Percentiles rank a stretch among this genome's conserved stretches.
phyloP scores from a whole-genome alignment of 2,797 vertebrate genomes.

The Pristis pectinata region DNA sequence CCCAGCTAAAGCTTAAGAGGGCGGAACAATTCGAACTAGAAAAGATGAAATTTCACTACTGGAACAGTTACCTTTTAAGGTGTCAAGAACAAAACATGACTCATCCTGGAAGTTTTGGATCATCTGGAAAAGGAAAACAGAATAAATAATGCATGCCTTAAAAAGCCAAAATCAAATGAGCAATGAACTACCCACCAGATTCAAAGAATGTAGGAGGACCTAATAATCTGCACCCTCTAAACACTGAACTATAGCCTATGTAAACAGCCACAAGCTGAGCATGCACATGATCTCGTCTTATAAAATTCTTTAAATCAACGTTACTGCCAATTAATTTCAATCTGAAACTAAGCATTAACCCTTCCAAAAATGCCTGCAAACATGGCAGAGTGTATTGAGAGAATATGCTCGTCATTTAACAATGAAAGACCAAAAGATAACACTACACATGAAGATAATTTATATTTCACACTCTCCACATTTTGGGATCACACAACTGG shows the following conservation, averaged over 20 bases:
- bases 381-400: background rate
- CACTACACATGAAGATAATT: background rate
- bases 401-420: background rate
- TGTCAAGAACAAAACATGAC: constrained; percentile 91
- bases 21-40: background rate
- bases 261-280: background rate
- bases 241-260: background rate
- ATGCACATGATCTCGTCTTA: background rate
- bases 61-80: constrained; percentile 84
- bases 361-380: background rate
- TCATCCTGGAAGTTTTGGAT: constrained; percentile 97
- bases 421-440: background rate
- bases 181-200: background rate
- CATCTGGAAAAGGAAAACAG: constrained; percentile 67
- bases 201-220: background rate
- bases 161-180: background rate
- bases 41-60: background rate
- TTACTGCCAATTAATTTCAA: background rate
- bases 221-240: background rate
- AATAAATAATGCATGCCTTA: background rate
- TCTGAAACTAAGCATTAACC: background rate
- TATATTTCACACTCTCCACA: background rate
- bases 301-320: background rate
- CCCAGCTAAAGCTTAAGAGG: background rate
- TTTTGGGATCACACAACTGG: background rate